Percentiles rank a stretch among this genome's conserved stretches.
Conservation (phyloP, 2,797 vertebrate species). For the Acanthiza pusilla region DNA sequence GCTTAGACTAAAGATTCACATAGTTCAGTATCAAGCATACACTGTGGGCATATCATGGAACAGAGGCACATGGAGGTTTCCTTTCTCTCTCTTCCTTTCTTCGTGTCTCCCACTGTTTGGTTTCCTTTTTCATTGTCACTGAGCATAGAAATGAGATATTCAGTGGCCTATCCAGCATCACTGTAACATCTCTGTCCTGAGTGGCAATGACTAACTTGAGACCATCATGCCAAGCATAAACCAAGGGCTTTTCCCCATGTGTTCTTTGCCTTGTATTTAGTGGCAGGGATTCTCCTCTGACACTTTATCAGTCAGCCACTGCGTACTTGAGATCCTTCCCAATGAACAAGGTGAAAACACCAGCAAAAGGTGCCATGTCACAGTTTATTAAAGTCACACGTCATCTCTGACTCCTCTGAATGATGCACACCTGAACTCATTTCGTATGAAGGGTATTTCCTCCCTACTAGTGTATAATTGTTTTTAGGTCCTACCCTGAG, state of each 20-base stretch:
- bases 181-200: not conserved
- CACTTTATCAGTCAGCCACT: not conserved
- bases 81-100: not conserved
- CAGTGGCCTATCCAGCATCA: not conserved
- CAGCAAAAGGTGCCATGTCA: not conserved
- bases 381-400: not conserved
- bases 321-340: not conserved
- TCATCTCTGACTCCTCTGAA: not conserved
- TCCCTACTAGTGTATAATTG: not conserved
- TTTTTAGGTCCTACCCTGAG: not conserved
- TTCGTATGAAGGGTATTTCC: not conserved
- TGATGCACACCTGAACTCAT: accelerated
- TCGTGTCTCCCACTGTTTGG: not conserved
- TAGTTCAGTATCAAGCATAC: not conserved
- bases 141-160: not conserved
- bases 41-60: not conserved
- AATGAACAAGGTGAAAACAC: not conserved
- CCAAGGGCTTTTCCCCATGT: not conserved
- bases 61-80: not conserved
- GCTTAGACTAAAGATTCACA: not conserved
- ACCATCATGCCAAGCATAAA: not conserved
- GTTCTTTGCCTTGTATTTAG: not conserved
- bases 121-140: not conserved
- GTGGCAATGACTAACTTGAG: not conserved
- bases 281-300: not conserved